phyloP scores from a whole-genome alignment of 2,888 invertebrate genomes.

The Leistus spinibarbis region DNA sequence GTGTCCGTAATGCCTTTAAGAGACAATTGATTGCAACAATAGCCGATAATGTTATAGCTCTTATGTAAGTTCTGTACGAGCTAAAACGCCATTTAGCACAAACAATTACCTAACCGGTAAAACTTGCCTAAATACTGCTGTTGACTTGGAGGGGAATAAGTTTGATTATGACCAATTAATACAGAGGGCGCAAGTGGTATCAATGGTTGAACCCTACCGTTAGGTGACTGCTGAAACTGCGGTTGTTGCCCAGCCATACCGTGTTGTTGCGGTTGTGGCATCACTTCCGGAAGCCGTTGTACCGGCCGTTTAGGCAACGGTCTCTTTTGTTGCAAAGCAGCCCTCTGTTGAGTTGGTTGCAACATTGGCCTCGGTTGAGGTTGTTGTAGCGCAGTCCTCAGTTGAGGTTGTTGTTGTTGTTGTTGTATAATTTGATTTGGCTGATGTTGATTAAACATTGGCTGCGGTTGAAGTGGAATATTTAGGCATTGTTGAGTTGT shows the following conservation, averaged over 20 bases:
- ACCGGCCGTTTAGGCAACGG: conserved; percentile 17
- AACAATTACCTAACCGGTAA: background rate
- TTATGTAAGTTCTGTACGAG: too few species aligned
- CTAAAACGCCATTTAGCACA: background rate
- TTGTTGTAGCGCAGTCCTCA: conserved; percentile 40
- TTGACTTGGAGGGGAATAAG: conserved; percentile 46
- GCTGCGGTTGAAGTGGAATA: conserved; percentile 41
- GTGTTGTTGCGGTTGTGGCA: conserved; percentile 41
- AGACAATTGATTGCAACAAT: too few species aligned
- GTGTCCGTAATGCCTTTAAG: too few species aligned
- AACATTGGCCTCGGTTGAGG: conserved; percentile 48
- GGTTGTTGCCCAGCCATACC: conserved; percentile 9
- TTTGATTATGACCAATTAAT: conserved; percentile 58
- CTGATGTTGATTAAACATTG: background rate
- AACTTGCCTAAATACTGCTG: conserved; percentile 28
- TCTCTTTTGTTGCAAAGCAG: background rate
- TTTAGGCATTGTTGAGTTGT: conserved; percentile 39
- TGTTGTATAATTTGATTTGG: conserved; percentile 25
- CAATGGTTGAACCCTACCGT: conserved; percentile 55
- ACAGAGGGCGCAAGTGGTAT: conserved; percentile 57
- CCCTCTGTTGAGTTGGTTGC: conserved; percentile 41
- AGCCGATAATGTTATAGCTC: too few species aligned
- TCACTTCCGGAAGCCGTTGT: conserved; percentile 41
- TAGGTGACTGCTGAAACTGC: conserved; percentile 22
- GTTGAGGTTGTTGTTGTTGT: conserved; percentile 33